Evolutionary conservation across 2,113 vertebrate species (phyloP).

Genomic region (Mola mola): DNA sequence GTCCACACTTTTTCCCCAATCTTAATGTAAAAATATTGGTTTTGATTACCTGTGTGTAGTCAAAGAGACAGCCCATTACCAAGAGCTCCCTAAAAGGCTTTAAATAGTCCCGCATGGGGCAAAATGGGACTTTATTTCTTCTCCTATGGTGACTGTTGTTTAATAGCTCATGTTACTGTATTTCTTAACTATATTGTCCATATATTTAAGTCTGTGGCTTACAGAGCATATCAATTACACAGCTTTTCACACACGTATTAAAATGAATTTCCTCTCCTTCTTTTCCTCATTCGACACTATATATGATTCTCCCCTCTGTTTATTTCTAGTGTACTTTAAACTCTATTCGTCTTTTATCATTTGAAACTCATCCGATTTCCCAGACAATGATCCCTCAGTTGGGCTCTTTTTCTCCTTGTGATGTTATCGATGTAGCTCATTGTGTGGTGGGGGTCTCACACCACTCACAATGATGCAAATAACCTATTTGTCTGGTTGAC

Average conservation of each 20-base stretch:
- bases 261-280: background rate
- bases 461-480: slow-evolving; percentile 53
- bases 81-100: slow-evolving; percentile 40
- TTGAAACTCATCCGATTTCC: slow-evolving; percentile 38
- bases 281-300: background rate
- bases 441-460: slow-evolving; percentile 65
- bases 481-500: slow-evolving; percentile 54
- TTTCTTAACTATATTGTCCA: background rate
- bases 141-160: slow-evolving; percentile 11
- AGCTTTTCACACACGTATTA: background rate
- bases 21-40: slow-evolving; percentile 71
- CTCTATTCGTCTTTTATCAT: slow-evolving; percentile 15
- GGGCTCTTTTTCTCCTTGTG: slow-evolving; percentile 52
- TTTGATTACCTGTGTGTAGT: slow-evolving; percentile 66
- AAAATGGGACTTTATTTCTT: slow-evolving; percentile 39
- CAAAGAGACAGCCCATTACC: slow-evolving; percentile 56
- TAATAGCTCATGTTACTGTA: background rate
- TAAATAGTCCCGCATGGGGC: slow-evolving; percentile 29
- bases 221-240: background rate
- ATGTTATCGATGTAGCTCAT: slow-evolving; percentile 68
- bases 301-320: background rate
- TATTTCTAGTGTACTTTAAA: slow-evolving; percentile 20
- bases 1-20: slow-evolving; percentile 56
- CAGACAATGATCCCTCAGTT: slow-evolving; percentile 39
- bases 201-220: background rate